A percentile compares a stretch with the other conserved stretches of the same genome.
Evolutionary conservation across 2,888 invertebrate genomes (phyloP).

Genomic region (Hypena proboscidalis): DNA sequence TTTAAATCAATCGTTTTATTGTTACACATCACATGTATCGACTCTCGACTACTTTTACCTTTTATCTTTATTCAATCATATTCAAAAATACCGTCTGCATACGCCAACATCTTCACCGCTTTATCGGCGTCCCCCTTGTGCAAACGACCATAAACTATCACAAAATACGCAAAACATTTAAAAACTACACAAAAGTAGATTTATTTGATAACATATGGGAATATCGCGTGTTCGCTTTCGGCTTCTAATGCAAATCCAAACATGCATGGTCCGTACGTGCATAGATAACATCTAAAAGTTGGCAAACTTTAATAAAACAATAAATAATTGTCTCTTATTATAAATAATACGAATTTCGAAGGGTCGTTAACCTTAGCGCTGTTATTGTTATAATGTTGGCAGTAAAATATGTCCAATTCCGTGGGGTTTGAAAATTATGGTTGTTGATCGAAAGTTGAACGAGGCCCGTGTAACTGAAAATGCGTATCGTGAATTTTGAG

Average conservation of each 20-base stretch:
- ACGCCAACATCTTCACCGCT: too few species aligned
- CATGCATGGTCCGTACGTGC: slow-evolving; percentile 34
- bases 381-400: slow-evolving; percentile 4
- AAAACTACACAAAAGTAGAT: slow-evolving; percentile 28
- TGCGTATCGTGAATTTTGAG: background rate
- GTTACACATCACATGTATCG: too few species aligned
- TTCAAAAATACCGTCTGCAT: too few species aligned
- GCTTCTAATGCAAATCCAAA: slow-evolving; percentile 39
- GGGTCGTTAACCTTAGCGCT: background rate
- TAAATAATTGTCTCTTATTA: background rate
- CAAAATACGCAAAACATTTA: slow-evolving; percentile 12
- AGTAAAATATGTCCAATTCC: slow-evolving; percentile 19
- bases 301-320: slow-evolving; percentile 14
- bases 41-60: too few species aligned
- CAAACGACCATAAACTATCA: background rate
- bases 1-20: too few species aligned
- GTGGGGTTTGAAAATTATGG: slow-evolving; percentile 19
- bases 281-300: slow-evolving; percentile 30
- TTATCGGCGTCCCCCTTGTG: too few species aligned
- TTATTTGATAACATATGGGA: slow-evolving; percentile 31
- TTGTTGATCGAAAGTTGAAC: too few species aligned
- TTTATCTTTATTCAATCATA: too few species aligned
- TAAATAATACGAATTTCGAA: background rate
- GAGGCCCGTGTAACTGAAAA: background rate
- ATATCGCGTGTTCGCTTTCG: slow-evolving; percentile 47